Percentiles rank a stretch among this genome's conserved stretches.
These are phyloP conservation scores for Piscicola geometra DNA, from an alignment of 2,888 invertebrate species.

Conservation along the genomic window DNA sequence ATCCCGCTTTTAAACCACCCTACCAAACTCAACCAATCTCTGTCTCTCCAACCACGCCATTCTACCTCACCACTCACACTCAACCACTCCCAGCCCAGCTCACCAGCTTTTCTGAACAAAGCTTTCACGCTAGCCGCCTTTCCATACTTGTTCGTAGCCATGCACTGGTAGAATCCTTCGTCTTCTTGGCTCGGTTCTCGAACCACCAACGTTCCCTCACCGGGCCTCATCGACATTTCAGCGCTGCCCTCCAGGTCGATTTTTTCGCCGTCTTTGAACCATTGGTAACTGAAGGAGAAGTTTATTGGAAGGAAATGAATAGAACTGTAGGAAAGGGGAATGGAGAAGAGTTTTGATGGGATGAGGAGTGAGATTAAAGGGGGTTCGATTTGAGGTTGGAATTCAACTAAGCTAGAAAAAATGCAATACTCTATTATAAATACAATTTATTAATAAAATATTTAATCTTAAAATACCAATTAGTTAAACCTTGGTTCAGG, in stretches of 20 bases:
- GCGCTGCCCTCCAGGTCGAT: slow-evolving; percentile 12
- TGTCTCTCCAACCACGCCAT: background rate
- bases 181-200: slow-evolving; percentile 31
- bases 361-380: background rate
- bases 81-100: slow-evolving; percentile 24
- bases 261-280: slow-evolving; percentile 37
- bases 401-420: too few relatives aligned
- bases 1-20: too few relatives aligned
- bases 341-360: too few relatives aligned
- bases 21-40: background rate
- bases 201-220: slow-evolving; percentile 36
- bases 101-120: slow-evolving; percentile 39
- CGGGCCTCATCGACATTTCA: slow-evolving; percentile 26
- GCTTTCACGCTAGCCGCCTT: slow-evolving; percentile 36
- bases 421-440: too few relatives aligned
- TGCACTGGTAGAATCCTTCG: slow-evolving; percentile 42
- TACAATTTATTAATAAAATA: too few relatives aligned
- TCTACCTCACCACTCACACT: background rate
- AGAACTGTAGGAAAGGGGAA: background rate
- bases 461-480: too few relatives aligned
- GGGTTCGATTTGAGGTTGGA: too few relatives aligned
- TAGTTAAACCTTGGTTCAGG: slow-evolving; percentile 30
- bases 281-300: slow-evolving; percentile 38
- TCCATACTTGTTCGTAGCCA: slow-evolving; percentile 40
- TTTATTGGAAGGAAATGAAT: background rate